Conservation (phyloP, 2,888 invertebrate species). For the Seira ritae region DNA sequence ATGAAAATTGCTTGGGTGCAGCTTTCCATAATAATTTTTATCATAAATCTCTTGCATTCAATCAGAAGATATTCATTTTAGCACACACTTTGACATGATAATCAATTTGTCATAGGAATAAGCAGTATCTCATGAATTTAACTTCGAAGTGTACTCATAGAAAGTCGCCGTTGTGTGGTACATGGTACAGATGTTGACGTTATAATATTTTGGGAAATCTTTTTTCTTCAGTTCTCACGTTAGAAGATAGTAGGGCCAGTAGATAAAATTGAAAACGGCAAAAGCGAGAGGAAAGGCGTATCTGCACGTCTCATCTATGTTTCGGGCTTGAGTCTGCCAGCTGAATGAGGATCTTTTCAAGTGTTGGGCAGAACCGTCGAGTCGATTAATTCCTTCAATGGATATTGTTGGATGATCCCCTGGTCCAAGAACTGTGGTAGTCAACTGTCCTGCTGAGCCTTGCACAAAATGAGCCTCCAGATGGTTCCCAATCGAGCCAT, state of each 20-base stretch:
- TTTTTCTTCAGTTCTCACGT: conserved; percentile 26
- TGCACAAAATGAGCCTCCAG: conserved; percentile 66
- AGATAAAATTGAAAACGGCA: conserved; percentile 76
- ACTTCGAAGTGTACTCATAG: too few species aligned
- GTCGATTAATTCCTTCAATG: conserved; percentile 66
- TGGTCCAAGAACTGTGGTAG: conserved; percentile 48
- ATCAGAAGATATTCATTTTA: too few species aligned
- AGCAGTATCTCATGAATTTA: too few species aligned
- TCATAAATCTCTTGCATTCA: too few species aligned
- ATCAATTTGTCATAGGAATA: background rate
- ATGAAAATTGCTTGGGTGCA: too few species aligned
- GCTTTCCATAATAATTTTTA: too few species aligned
- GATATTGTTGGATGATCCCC: conserved; percentile 66
- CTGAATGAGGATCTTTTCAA: conserved; percentile 44
- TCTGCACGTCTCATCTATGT: conserved; percentile 76
- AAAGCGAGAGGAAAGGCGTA: conserved; percentile 76
- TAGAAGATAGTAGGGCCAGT: conserved; percentile 77
- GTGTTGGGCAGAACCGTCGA: conserved; percentile 30
- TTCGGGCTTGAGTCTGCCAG: conserved; percentile 74
- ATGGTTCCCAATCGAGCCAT: conserved; percentile 66
- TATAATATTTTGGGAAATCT: too few species aligned
- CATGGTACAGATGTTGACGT: too few species aligned
- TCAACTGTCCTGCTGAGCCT: conserved; percentile 55
- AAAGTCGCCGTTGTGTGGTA: too few species aligned
- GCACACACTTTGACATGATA: background rate